Evolutionary conservation across 2,797 vertebrate genomes (phyloP).

Genomic region (Enteromius mattozi): DNA sequence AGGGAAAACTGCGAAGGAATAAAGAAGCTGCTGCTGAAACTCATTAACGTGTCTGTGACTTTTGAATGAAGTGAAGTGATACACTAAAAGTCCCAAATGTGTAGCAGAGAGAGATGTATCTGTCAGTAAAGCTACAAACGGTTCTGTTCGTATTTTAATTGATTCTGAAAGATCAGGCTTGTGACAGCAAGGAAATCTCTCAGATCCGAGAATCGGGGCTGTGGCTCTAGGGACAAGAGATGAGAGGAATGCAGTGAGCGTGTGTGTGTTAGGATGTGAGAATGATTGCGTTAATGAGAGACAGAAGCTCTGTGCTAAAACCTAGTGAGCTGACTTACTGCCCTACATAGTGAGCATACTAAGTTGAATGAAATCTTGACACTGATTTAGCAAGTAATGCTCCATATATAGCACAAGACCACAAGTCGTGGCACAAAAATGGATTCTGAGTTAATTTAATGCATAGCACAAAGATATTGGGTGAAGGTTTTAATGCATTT

Average conservation of each 20-base stretch:
- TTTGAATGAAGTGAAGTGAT: slow-evolving; percentile 6
- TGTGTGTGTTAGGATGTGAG: slow-evolving; percentile 21
- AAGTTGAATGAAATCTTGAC: not conserved
- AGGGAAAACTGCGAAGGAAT: not conserved
- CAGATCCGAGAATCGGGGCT: slow-evolving; percentile 44
- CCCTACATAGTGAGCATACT: slow-evolving; percentile 26
- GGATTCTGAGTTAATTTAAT: not conserved
- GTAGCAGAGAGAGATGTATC: slow-evolving; percentile 9
- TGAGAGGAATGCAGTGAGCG: slow-evolving; percentile 11
- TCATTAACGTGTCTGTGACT: not conserved
- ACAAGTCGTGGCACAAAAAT: not conserved
- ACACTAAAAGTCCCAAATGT: slow-evolving; percentile 1
- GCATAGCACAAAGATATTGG: not conserved
- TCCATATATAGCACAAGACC: not conserved
- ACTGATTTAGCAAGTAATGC: not conserved
- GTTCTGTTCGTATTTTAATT: slow-evolving; percentile 19
- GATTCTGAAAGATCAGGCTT: slow-evolving; percentile 32
- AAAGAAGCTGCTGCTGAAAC: not conserved
- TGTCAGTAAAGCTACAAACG: not conserved
- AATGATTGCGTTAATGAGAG: slow-evolving; percentile 9
- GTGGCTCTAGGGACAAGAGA: slow-evolving; percentile 42
- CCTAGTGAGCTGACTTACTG: slow-evolving; percentile 22
- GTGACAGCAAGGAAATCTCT: slow-evolving; percentile 24
- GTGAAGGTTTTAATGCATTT: not conserved
- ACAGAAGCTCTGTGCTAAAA: slow-evolving; percentile 21